Evolutionary conservation across 2,113 vertebrate genomes (phyloP).

Genomic region (Sinocyclocheilus rhinocerous): DNA sequence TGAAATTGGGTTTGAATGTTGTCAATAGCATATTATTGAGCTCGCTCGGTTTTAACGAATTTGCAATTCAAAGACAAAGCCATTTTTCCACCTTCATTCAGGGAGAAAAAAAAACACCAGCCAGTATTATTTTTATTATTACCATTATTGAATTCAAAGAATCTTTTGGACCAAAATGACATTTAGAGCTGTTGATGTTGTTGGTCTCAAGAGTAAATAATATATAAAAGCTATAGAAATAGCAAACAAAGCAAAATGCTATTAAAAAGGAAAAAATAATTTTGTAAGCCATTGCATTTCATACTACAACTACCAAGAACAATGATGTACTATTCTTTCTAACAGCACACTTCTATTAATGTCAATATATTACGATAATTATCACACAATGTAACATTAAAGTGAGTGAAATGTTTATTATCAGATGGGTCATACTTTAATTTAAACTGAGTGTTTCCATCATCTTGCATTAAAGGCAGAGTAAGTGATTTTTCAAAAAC

Average conservation of each 20-base stretch:
- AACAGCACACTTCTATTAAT: no score
- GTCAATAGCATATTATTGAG: background rate
- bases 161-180: no score
- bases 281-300: no score
- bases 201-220: no score
- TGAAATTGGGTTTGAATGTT: conserved; percentile 35
- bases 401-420: background rate
- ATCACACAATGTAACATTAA: background rate
- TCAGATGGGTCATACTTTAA: background rate
- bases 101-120: background rate
- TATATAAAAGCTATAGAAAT: no score
- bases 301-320: no score
- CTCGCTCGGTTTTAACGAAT: background rate
- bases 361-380: no score
- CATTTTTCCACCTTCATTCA: background rate
- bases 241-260: no score
- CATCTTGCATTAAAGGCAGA: background rate
- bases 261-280: no score
- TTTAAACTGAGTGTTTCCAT: background rate
- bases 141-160: background rate
- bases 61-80: background rate
- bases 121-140: background rate
- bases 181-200: no score
- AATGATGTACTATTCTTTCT: no score
- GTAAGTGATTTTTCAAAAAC: no score